Evolutionary conservation across 1,140 invertebrate species (phyloP), one percentile per base, ranked within the genome.

Genomic region (Yoshiicerus persimilis): DNA sequence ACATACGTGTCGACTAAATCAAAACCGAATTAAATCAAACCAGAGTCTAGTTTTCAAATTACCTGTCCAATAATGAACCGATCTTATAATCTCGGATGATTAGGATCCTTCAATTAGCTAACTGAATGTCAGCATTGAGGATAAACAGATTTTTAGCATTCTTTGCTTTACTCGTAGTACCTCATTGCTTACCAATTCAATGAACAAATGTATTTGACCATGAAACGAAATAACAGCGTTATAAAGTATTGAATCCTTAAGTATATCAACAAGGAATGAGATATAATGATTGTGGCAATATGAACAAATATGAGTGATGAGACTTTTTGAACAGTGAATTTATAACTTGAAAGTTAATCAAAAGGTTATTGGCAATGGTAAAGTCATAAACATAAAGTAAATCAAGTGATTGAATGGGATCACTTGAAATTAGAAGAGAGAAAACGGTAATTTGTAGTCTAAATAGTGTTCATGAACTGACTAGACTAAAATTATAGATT

Each of bases 331-430:
- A 13, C n/a, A 34, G 30, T 36, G 10, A 80, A 80, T 80, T 80
- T 80, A 80, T 80, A 34, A 80, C 16, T 34, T 38, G 75, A 80
- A 36, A 80, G 75, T n/a, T 38, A 80, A 80, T 80, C 75, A 80
- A 80, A 80, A 80, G 32, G 34, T 38, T 80, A 80, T 80, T 80
- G 75, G 75, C 75, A 80, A 80, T 36, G 75, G 32, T 80, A 80
- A 27, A 80, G 75, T 80, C 75, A 34, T 80, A 80, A 80, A 80
- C 34, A 80, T 80, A 34, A 38, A 80, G 75, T 80, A 80, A 80
- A 80, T 80, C 75, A 80, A 80, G 75, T 80, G 75, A 80, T 80
- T 80, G 75, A 80, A 80, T n/a, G 75, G 38, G 75, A 80, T 80
- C 75, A 11, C 75, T 38, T 80, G 13, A 80, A 38, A 80, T 38